Conservation (phyloP, 2,113 vertebrate genomes). For the Hemibagrus wyckioides region DNA sequence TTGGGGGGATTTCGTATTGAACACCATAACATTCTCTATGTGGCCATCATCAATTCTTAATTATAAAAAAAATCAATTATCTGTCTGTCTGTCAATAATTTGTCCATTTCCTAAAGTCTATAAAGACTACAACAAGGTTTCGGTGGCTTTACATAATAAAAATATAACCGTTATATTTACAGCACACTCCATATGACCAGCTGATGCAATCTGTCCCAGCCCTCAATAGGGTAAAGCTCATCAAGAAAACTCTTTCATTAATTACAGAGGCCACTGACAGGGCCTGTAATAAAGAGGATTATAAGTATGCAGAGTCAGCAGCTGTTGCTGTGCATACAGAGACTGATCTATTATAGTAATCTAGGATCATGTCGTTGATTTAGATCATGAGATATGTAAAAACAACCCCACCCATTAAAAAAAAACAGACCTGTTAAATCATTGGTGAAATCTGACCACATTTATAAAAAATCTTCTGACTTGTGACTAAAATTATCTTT, state of each 20-base stretch:
- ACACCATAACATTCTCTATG: not conserved
- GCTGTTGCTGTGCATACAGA: constrained; percentile 46
- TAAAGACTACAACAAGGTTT: not conserved
- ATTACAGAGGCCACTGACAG: constrained; percentile 74
- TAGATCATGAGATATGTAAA: not conserved
- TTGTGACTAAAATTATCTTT: not conserved
- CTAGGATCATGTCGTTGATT: not conserved
- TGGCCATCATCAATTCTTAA: too few relatives aligned
- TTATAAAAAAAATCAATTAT: not conserved
- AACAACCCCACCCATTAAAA: not conserved
- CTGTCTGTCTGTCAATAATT: not conserved
- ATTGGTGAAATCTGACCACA: not conserved
- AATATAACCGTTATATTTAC: not conserved
- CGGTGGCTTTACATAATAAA: not conserved
- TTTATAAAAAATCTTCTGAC: constrained; percentile 24
- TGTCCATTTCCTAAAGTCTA: not conserved
- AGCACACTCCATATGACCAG: constrained; percentile 43
- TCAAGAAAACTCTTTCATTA: constrained; percentile 74
- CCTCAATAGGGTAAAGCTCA: constrained; percentile 67
- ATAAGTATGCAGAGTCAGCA: constrained; percentile 67
- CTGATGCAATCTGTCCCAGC: constrained; percentile 70
- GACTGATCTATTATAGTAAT: constrained; percentile 6
- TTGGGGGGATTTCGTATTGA: not conserved
- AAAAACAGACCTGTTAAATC: not conserved
- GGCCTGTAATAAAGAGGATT: constrained; percentile 76